These are phyloP conservation scores for Ectobius pallidus DNA, from an alignment of 2,888 invertebrate species.

Conservation along the genomic window DNA sequence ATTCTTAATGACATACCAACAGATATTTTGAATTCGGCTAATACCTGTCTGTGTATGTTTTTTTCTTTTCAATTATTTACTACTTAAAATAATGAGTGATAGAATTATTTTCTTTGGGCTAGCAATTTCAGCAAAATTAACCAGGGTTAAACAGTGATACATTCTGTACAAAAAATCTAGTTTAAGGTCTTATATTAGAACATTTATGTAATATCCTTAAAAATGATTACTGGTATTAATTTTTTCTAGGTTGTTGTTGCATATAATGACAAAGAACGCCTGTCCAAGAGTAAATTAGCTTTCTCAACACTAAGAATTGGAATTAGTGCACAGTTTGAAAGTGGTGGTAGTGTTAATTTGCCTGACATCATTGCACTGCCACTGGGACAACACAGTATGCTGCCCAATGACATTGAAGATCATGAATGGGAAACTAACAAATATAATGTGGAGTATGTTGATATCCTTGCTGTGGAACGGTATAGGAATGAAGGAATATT, in stretches of 20 bases:
- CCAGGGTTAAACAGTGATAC: too few relatives aligned
- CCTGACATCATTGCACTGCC: neutral
- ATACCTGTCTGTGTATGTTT: too few relatives aligned
- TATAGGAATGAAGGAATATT: conserved; percentile 48
- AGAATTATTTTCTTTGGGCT: too few relatives aligned
- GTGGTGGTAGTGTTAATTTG: neutral
- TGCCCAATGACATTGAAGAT: neutral
- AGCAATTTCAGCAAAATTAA: too few relatives aligned
- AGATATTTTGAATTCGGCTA: too few relatives aligned
- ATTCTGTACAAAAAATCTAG: too few relatives aligned
- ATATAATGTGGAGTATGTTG: neutral
- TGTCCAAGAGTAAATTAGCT: conserved; percentile 49
- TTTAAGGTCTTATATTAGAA: too few relatives aligned
- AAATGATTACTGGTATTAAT: too few relatives aligned
- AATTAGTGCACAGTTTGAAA: conserved; percentile 45
- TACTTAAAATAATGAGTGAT: too few relatives aligned
- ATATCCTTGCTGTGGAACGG: conserved; percentile 38
- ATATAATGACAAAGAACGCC: conserved; percentile 50
- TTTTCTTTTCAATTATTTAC: too few relatives aligned
- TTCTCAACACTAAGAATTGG: conserved; percentile 47
- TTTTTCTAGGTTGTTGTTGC: conserved; percentile 49
- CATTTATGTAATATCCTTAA: too few relatives aligned
- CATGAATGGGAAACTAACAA: neutral
- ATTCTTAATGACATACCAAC: too few relatives aligned
- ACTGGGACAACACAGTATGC: neutral